Conservation (phyloP, 2,113 vertebrate genomes). For the Melozone crissalis region DNA sequence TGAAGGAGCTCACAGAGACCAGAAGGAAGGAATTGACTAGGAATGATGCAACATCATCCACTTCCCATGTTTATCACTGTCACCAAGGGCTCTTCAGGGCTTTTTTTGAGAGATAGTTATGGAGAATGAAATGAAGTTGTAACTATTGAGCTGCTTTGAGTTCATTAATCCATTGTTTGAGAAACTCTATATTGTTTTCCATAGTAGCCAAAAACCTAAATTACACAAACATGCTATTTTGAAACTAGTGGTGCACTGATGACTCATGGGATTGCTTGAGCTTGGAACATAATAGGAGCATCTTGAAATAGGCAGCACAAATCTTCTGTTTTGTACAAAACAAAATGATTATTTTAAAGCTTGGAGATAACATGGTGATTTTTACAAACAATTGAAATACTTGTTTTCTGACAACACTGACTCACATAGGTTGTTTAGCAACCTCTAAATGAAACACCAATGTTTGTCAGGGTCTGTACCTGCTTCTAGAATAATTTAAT, state of each 20-base stretch:
- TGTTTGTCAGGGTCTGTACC: not conserved
- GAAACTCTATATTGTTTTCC: constrained; percentile 47
- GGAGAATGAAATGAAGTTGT: not conserved
- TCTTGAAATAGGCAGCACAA: constrained; percentile 17
- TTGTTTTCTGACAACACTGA: not conserved
- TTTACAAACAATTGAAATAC: constrained; percentile 18
- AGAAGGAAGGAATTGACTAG: not conserved
- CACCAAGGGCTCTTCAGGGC: not conserved
- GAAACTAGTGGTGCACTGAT: constrained; percentile 48
- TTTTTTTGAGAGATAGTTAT: not conserved
- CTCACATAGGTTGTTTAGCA: not conserved
- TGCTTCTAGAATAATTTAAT: not conserved
- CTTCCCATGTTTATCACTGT: not conserved
- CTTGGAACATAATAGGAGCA: not conserved
- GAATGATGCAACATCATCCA: not conserved
- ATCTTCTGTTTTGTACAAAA: not conserved
- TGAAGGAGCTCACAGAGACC: not conserved
- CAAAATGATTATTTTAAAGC: constrained; percentile 42
- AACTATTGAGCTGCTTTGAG: not conserved
- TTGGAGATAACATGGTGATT: constrained; percentile 16
- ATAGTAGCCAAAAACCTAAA: constrained; percentile 10
- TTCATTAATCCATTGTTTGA: constrained; percentile 11
- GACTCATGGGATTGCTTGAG: not conserved
- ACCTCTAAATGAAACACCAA: not conserved
- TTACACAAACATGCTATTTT: not conserved